Conservation (phyloP, 1,140 invertebrate genomes). For the Bombyx mandarina region DNA sequence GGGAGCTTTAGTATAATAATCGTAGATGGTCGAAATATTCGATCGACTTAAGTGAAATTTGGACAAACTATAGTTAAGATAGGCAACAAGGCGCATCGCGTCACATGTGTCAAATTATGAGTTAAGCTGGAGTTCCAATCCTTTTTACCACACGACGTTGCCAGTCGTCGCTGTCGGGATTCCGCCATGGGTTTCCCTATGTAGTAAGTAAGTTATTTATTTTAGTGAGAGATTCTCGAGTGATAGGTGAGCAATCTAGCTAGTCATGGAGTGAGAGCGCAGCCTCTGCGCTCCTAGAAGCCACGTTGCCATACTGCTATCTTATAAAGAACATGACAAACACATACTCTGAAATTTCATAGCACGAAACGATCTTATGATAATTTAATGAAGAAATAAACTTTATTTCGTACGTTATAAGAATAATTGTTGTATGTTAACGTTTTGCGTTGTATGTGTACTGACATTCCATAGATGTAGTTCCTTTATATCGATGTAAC, state of each 20-base stretch:
- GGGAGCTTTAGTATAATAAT: conserved; percentile 25
- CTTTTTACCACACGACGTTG: too few relatives aligned
- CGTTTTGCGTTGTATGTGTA: too few relatives aligned
- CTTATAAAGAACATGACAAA: conserved; percentile 34
- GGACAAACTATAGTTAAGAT: conserved; percentile 65
- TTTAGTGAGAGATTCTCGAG: conserved; percentile 58
- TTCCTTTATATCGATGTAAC: conserved; percentile 17
- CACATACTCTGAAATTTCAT: conserved; percentile 6
- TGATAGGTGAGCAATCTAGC: conserved; percentile 63
- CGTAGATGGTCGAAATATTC: conserved; percentile 29
- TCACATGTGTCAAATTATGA: conserved; percentile 35
- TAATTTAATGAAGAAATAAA: too few relatives aligned
- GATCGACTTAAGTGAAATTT: conserved; percentile 50
- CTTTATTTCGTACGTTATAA: too few relatives aligned
- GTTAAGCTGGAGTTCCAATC: conserved; percentile 7
- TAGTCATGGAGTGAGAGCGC: conserved; percentile 56
- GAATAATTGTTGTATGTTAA: too few relatives aligned
- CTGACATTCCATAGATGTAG: conserved; percentile 25
- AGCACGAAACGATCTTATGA: too few relatives aligned
- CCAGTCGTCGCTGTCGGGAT: too few relatives aligned
- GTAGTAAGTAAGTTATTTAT: conserved; percentile 66
- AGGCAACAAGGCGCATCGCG: conserved; percentile 26
- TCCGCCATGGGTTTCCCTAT: conserved; percentile 25
- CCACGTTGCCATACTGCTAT: conserved; percentile 55
- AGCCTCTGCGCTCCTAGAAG: conserved; percentile 21